phyloP scores from a whole-genome alignment of 2,888 invertebrate genomes.

The Drosophila austrosaltans region DNA sequence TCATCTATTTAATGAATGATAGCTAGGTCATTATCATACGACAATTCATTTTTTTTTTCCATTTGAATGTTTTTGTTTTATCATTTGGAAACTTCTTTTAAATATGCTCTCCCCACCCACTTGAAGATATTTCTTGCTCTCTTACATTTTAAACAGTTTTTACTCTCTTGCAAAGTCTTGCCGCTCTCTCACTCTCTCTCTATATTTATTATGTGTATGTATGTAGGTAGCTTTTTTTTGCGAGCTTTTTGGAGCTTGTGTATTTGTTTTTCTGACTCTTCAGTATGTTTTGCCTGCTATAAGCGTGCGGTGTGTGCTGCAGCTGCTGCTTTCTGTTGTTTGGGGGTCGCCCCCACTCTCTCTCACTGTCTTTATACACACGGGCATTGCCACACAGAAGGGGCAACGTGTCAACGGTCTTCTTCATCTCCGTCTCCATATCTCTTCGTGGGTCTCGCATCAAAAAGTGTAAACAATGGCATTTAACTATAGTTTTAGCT shows the following conservation, averaged over 20 bases:
- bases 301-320: conserved; percentile 58
- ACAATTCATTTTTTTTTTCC: neutral
- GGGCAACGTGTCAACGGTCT: conserved; percentile 70
- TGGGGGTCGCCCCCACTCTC: neutral
- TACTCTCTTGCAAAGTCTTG: conserved; percentile 6
- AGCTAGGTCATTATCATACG: neutral
- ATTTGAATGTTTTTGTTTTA: neutral
- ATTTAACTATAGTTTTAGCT: conserved; percentile 48
- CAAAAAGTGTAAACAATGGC: conserved; percentile 69
- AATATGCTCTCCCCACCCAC: conserved; percentile 18
- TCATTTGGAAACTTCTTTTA: conserved; percentile 1
- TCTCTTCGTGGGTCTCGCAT: conserved; percentile 23
- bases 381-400: conserved; percentile 53
- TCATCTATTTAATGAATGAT: too few relatives aligned
- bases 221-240: conserved; percentile 11
- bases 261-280: conserved; percentile 28
- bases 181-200: conserved; percentile 17
- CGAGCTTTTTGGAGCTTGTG: conserved; percentile 52
- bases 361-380: conserved; percentile 6
- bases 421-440: conserved; percentile 28
- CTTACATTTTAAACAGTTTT: neutral
- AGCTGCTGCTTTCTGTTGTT: conserved; percentile 30
- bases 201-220: conserved; percentile 30
- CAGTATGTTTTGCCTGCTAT: conserved; percentile 57
- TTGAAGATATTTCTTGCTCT: conserved; percentile 5